Evolutionary conservation across 2,113 vertebrate species (phyloP).

Genomic region (Dermatemys mawii): DNA sequence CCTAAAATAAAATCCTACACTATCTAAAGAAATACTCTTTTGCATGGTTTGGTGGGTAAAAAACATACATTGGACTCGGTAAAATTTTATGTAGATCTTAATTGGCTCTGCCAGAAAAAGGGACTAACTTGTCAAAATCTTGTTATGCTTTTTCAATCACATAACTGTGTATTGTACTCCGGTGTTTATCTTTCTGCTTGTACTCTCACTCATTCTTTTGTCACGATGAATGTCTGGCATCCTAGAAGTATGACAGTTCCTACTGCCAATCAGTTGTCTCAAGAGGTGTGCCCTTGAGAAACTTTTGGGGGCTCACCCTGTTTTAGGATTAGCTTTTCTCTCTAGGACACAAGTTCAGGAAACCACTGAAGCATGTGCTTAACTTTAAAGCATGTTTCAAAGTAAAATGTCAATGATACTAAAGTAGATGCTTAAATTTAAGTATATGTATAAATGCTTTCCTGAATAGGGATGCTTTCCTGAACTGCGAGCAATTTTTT

Average conservation of each 20-base stretch:
- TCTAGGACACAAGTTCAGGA: neutral
- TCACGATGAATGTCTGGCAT: neutral
- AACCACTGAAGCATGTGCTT: neutral
- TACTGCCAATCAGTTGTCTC: neutral
- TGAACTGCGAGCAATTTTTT: neutral
- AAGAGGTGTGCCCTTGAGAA: neutral
- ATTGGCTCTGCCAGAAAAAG: neutral
- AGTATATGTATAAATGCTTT: neutral
- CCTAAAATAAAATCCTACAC: neutral
- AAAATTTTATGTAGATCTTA: neutral
- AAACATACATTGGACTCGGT: neutral
- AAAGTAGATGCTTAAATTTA: fast-evolving
- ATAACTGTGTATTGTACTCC: neutral
- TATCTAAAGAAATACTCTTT: neutral
- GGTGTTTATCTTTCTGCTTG: neutral
- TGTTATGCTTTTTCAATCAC: neutral
- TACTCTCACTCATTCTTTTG: neutral
- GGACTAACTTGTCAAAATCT: neutral
- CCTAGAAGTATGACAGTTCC: neutral
- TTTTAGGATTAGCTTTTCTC: neutral
- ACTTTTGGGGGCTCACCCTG: neutral
- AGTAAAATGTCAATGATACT: neutral
- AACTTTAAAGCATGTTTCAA: neutral
- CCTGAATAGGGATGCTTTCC: neutral
- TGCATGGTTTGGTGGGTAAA: neutral